Evolutionary conservation across 2,113 vertebrate genomes (phyloP).

Genomic region (Eretmochelys imbricata): DNA sequence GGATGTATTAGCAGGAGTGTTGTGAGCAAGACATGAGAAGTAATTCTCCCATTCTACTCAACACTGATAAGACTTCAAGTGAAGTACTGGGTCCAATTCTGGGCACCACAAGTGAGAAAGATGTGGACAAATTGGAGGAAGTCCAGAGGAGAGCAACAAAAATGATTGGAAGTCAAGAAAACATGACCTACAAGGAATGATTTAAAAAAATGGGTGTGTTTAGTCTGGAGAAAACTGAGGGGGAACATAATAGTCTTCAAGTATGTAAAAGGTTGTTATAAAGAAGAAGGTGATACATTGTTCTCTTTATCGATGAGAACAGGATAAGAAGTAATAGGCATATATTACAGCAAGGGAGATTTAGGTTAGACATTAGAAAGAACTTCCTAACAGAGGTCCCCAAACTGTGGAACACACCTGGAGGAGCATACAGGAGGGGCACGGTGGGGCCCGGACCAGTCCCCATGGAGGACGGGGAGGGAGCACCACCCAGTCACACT

Average conservation of each 20-base stretch:
- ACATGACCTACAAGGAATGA: too few species aligned
- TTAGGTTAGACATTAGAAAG: neutral
- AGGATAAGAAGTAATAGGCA: neutral
- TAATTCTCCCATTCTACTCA: neutral
- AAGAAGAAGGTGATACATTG: neutral
- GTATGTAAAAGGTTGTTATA: too few species aligned
- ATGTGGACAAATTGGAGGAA: neutral
- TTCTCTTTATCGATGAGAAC: neutral
- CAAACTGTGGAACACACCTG: too few species aligned
- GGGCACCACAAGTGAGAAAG: neutral
- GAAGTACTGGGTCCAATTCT: neutral
- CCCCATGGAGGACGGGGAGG: too few species aligned
- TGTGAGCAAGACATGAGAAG: neutral
- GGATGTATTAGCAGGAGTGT: neutral
- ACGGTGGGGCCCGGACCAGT: too few species aligned
- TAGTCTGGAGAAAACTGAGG: too few species aligned
- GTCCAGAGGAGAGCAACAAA: neutral
- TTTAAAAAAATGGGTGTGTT: too few species aligned
- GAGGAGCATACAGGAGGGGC: too few species aligned
- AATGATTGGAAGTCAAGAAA: neutral
- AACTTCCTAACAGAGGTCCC: neutral
- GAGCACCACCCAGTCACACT: too few species aligned
- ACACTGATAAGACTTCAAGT: neutral
- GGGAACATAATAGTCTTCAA: too few species aligned
- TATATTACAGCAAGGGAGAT: neutral